phyloP scores from a whole-genome alignment of 2,113 vertebrate genomes.

The Porphyrio hochstetteri region DNA sequence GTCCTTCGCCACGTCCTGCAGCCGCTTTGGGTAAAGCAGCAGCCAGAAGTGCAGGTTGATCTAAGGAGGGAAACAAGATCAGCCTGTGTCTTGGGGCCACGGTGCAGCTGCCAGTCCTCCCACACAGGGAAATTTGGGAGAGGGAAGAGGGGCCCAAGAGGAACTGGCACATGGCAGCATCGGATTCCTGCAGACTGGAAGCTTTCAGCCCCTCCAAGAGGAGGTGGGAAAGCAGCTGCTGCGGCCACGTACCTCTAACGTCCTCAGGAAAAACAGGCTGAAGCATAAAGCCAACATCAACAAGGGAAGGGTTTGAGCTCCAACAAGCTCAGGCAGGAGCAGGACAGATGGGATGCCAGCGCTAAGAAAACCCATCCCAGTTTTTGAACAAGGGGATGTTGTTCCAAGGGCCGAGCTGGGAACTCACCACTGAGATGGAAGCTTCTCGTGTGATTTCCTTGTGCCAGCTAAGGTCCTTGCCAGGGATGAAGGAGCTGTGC shows the following conservation, averaged over 20 bases:
- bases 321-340: not conserved
- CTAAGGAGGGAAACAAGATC: slow-evolving; percentile 58
- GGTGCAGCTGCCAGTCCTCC: not conserved
- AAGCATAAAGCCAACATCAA: not conserved
- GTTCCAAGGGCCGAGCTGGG: not conserved
- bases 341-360: not conserved
- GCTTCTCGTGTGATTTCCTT: slow-evolving; percentile 83
- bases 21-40: slow-evolving; percentile 85
- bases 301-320: not conserved
- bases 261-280: not conserved
- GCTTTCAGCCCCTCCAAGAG: not conserved
- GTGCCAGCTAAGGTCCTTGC: slow-evolving; percentile 83
- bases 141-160: not conserved
- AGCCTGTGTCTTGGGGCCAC: fast-evolving
- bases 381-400: not conserved
- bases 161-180: not conserved
- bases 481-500: slow-evolving; percentile 76
- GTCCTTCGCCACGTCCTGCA: slow-evolving; percentile 78
- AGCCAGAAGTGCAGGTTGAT: slow-evolving; percentile 86
- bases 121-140: not conserved
- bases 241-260: fast-evolving
- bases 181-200: not conserved
- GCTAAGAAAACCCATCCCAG: not conserved
- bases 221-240: not conserved
- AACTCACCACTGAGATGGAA: slow-evolving; percentile 86